Base-by-base conservation (phyloP, 2,797 vertebrate species). In the Aratinga solstitialis region DNA sequence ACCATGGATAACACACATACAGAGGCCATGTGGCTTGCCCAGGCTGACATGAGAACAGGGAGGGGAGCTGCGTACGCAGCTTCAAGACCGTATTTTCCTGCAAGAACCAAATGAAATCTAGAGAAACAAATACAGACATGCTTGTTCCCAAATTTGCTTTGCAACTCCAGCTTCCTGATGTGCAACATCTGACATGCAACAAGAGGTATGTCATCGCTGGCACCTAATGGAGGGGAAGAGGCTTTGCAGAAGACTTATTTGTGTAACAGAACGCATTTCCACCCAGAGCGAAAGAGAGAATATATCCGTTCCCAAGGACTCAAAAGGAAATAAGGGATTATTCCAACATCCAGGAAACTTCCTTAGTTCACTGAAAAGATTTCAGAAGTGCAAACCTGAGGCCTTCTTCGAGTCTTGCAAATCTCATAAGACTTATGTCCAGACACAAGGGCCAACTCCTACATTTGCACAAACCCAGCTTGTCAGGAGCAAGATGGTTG, bases 121-220 rank as follows among this genome's bases (percentile, higher is more conserved):
- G 65, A 79, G 51, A 50, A 91, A 45, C 10, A 47, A 47, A 32
- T 10, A 61, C 6, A 68, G 45, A 56, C 14, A 72, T 0, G 1
- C 7, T 61, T 42, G n/a, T 38, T 87, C 10, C 15, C 29, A 87
- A 9, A 19, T 79, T 18, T n/a, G 26, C 34, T 67, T 69, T 85
- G 59, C 59, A 76, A 11, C 8, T 89, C 40, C 40, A 61, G n/a
- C 40, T 87, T 84, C 63, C 54, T 2, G 1, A 62, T 11, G 54
- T 1, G 1, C 23, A 18, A 18, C 22, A 15, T 59, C 30, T 43
- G 54, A 56, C 26, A 22, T 2, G 22, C 0, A 0, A 50, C 0
- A 0, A 73, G 74, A 69, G 23, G 40, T 82, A 71, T 2, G 10
- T 19, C 56, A 48, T 34, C 58, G 11, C 45, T 58, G 42, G 75